Conservation (phyloP, 2,888 invertebrate genomes). For the Noctua janthe region DNA sequence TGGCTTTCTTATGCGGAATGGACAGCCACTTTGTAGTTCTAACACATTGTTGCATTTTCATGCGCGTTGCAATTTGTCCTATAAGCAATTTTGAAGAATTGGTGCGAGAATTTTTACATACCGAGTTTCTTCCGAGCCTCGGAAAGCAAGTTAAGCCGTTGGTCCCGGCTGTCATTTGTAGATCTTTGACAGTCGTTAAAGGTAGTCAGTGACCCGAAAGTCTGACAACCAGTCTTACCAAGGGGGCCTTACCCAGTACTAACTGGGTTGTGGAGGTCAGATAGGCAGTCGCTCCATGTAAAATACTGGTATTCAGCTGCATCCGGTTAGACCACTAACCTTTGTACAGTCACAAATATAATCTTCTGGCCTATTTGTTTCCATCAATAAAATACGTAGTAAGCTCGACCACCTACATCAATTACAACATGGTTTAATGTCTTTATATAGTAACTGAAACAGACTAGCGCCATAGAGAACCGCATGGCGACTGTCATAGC, state of each 20-base stretch:
- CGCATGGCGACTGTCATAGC: slow-evolving; percentile 25
- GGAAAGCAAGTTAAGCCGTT: no score
- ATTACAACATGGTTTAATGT: slow-evolving; percentile 1
- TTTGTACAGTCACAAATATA: not conserved
- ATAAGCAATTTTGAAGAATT: not conserved
- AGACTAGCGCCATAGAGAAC: slow-evolving; percentile 33
- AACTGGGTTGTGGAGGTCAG: no score
- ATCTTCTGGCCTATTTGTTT: not conserved
- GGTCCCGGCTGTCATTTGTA: no score
- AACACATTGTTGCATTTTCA: slow-evolving; percentile 4
- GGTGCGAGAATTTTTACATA: not conserved
- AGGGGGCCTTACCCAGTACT: no score
- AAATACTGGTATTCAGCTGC: no score
- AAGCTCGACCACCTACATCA: not conserved
- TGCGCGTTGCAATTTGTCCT: not conserved
- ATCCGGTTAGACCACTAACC: no score
- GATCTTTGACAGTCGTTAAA: no score
- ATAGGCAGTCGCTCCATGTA: no score
- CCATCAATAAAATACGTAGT: not conserved
- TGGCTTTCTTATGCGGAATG: not conserved
- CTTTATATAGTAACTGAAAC: slow-evolving; percentile 37
- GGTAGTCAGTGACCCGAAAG: no score
- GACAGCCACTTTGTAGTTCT: not conserved
- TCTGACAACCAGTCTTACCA: no score
- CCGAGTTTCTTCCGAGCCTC: no score